Evolutionary conservation across 2,113 vertebrate species (phyloP).

Genomic region (Stegastes partitus): DNA sequence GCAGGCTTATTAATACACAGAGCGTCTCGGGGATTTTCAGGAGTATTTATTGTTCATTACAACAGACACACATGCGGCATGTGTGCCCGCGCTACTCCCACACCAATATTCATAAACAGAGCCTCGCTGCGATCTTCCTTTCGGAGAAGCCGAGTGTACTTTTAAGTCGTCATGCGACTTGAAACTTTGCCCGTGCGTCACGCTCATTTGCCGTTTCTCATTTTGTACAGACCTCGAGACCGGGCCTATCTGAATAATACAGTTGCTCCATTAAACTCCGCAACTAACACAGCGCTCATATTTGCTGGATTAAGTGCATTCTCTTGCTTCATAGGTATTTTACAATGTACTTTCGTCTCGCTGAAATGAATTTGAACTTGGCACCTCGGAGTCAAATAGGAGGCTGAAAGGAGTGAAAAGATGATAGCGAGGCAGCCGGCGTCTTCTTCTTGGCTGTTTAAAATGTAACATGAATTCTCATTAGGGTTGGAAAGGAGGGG

Average conservation of each 20-base stretch:
- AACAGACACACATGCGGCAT: constrained; percentile 12
- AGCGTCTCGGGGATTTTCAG: constrained; percentile 32
- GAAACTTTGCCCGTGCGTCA: constrained; percentile 58
- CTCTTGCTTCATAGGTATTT: constrained; percentile 60
- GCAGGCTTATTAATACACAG: constrained; percentile 27
- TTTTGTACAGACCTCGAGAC: constrained; percentile 53
- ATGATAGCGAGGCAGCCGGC: constrained; percentile 53
- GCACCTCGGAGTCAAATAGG: constrained; percentile 50
- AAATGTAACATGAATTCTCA: constrained; percentile 76
- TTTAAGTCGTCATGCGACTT: constrained; percentile 50
- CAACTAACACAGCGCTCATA: constrained; percentile 30
- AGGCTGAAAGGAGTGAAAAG: constrained; percentile 52
- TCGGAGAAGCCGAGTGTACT: constrained; percentile 49
- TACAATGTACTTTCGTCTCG: constrained; percentile 46
- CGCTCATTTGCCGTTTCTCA: constrained; percentile 63
- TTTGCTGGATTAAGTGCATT: constrained; percentile 71
- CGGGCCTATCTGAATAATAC: constrained; percentile 61
- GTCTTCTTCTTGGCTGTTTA: constrained; percentile 45
- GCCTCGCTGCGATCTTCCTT: constrained; percentile 32
- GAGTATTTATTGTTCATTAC: constrained; percentile 40
- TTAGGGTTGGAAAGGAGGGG: constrained; percentile 52
- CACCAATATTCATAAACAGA: constrained; percentile 43
- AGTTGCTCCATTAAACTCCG: constrained; percentile 54
- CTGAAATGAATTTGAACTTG: constrained; percentile 65
- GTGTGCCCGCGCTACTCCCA: constrained; percentile 22